Evolutionary conservation across 2,888 invertebrate genomes (phyloP).

Genomic region (Dasypogon diadema): DNA sequence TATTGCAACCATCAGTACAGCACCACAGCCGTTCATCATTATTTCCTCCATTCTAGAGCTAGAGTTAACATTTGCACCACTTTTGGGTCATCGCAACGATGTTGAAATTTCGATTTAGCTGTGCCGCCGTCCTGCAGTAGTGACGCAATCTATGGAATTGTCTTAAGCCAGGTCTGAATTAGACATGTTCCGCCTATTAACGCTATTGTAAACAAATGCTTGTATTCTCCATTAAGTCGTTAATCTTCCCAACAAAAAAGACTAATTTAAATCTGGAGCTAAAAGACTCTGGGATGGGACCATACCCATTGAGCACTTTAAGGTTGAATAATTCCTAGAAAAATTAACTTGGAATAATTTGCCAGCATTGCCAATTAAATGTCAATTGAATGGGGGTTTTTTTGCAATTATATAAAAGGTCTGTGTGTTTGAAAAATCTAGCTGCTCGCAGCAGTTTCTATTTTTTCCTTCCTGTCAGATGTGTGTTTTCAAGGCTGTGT

Average conservation of each 20-base stretch:
- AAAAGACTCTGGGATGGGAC: not conserved
- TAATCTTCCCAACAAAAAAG: not conserved
- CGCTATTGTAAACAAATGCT: constrained; percentile 6
- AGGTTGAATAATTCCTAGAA: not conserved
- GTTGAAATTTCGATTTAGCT: not conserved
- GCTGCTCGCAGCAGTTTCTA: no score
- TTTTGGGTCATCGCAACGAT: not conserved
- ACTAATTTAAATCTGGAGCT: not conserved
- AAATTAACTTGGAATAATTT: not conserved
- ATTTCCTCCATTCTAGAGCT: not conserved
- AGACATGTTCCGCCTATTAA: constrained; percentile 1
- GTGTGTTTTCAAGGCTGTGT: no score
- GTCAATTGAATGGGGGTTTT: not conserved
- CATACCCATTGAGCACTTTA: not conserved
- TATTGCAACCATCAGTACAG: not conserved
- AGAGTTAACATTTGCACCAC: not conserved
- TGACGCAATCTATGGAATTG: not conserved
- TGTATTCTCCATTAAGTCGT: not conserved
- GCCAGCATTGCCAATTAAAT: not conserved
- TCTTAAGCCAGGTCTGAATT: not conserved
- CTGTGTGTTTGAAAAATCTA: no score
- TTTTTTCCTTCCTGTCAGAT: no score
- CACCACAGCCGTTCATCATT: not conserved
- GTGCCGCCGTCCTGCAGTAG: not conserved
- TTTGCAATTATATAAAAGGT: no score